These are phyloP conservation scores for Zaprionus davidi DNA, from an alignment of 1,140 invertebrate species.

Conservation along the genomic window DNA sequence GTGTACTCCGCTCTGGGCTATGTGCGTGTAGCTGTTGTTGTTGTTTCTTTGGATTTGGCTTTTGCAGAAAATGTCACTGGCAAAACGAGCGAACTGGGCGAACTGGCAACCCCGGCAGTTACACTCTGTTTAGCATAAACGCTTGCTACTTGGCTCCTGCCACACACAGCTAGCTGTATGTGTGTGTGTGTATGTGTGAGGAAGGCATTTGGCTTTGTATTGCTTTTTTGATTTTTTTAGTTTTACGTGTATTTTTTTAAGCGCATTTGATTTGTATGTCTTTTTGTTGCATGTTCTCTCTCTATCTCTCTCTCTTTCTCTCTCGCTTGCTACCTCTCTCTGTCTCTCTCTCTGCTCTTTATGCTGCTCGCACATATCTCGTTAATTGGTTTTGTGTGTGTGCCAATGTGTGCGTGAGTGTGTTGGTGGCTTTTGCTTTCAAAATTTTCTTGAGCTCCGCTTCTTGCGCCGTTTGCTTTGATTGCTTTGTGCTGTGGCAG, in stretches of 20 bases:
- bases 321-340: not conserved
- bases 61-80: constrained; percentile 76
- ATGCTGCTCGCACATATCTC: constrained; percentile 68
- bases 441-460: constrained; percentile 56
- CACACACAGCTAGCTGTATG: constrained; percentile 33
- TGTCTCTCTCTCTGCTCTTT: constrained; percentile 45
- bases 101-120: constrained; percentile 79
- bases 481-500: constrained; percentile 75
- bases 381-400: constrained; percentile 72
- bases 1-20: no score
- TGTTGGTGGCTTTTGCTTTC: constrained; percentile 36
- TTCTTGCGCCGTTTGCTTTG: constrained; percentile 56
- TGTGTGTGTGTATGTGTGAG: constrained; percentile 44
- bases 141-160: constrained; percentile 80
- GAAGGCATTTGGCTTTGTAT: constrained; percentile 57
- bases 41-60: constrained; percentile 59
- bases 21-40: not conserved
- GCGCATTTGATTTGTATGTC: constrained; percentile 79
- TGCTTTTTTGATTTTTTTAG: constrained; percentile 59
- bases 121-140: constrained; percentile 83
- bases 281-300: constrained; percentile 21
- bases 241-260: constrained; percentile 71
- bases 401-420: constrained; percentile 17
- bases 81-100: constrained; percentile 22
- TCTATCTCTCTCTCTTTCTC: not conserved